Percentiles rank a stretch among this genome's conserved stretches.
Conservation (phyloP, 1,140 invertebrate species). For the Heliconius congener region DNA sequence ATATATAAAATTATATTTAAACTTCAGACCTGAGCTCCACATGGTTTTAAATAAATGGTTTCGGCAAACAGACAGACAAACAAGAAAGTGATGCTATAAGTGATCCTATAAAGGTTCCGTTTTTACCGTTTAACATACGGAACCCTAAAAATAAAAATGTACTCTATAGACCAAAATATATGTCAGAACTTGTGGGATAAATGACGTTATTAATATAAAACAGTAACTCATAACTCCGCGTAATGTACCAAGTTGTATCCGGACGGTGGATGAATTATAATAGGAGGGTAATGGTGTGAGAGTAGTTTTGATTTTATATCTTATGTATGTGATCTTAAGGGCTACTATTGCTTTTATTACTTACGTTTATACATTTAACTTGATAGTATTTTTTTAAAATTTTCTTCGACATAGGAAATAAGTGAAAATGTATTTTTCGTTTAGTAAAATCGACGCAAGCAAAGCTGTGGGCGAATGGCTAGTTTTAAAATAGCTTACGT, state of each 20-base stretch:
- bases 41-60: too few relatives aligned
- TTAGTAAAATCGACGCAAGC: too few relatives aligned
- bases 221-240: constrained; percentile 28
- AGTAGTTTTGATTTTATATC: neutral
- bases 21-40: too few relatives aligned
- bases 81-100: too few relatives aligned
- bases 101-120: too few relatives aligned
- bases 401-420: too few relatives aligned
- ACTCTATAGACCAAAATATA: neutral
- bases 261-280: constrained; percentile 35
- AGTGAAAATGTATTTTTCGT: too few relatives aligned
- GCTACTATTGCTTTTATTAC: neutral
- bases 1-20: too few relatives aligned
- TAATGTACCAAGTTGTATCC: constrained; percentile 35
- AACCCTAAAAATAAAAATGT: neutral
- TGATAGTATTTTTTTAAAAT: neutral
- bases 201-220: constrained; percentile 35
- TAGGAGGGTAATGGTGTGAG: constrained; percentile 27
- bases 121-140: too few relatives aligned
- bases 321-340: neutral
- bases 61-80: too few relatives aligned
- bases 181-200: constrained; percentile 19
- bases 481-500: too few relatives aligned
- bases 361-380: neutral
- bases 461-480: too few relatives aligned